Percentiles rank a stretch among this genome's conserved stretches.
These are phyloP conservation scores for Scelioninae gen. 2 DNA, from an alignment of 2,888 invertebrate species.

Conservation along the genomic window DNA sequence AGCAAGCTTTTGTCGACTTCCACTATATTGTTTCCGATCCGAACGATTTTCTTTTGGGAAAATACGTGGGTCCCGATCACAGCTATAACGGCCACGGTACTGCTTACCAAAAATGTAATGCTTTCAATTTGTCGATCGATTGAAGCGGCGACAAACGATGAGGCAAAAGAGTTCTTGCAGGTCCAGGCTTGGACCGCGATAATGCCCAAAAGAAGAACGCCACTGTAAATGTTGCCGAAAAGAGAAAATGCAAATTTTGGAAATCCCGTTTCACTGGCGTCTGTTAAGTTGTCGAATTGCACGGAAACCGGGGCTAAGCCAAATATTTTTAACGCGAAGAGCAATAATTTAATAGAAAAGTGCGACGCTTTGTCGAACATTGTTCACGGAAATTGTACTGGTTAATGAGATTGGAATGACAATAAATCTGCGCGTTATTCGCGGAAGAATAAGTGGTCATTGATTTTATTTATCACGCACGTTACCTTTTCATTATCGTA, in stretches of 20 bases:
- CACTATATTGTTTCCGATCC: constrained; percentile 25
- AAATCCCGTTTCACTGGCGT: not conserved
- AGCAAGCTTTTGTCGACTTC: constrained; percentile 10
- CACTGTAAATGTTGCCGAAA: constrained; percentile 19
- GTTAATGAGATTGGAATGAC: too few species aligned
- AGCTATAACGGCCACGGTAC: not conserved
- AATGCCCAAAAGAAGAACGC: constrained; percentile 14
- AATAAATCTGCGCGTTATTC: too few species aligned
- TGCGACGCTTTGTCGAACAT: not conserved
- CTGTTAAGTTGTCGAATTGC: not conserved
- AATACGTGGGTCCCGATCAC: constrained; percentile 21
- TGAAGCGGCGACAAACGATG: constrained; percentile 7
- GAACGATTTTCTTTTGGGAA: constrained; percentile 10
- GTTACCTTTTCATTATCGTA: too few species aligned
- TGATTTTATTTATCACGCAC: constrained; percentile 1
- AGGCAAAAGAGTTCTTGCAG: not conserved
- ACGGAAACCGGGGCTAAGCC: constrained; percentile 15
- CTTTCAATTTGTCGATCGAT: constrained; percentile 40
- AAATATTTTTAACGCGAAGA: constrained; percentile 16
- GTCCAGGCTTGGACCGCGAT: constrained; percentile 20
- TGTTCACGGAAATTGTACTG: not conserved
- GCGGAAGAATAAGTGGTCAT: too few species aligned
- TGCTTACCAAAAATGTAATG: constrained; percentile 14
- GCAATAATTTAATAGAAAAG: not conserved
- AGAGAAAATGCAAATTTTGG: constrained; percentile 7